A percentile compares a stretch with the other conserved stretches of the same genome.
Evolutionary conservation across 2,888 invertebrate species (phyloP).

Genomic region (Trissonchulus latispiculum): DNA sequence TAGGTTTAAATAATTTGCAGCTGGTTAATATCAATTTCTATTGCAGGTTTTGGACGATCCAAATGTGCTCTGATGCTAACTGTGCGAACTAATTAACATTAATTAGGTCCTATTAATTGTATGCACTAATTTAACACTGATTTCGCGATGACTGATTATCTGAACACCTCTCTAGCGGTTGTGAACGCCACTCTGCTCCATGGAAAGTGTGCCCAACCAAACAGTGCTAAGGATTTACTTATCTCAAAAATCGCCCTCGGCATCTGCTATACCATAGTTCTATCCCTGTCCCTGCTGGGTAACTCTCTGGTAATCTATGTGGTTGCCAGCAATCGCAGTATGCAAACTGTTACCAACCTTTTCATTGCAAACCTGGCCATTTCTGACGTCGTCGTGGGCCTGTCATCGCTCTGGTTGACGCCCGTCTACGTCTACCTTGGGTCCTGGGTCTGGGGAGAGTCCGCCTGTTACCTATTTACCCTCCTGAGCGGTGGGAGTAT

Average conservation of each 20-base stretch:
- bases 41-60: too few species aligned
- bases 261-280: constrained; percentile 63
- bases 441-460: constrained; percentile 81
- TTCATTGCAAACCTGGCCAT: constrained; percentile 93
- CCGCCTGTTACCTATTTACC: constrained; percentile 81
- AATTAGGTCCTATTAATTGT: too few species aligned
- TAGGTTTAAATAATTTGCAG: too few species aligned
- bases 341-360: constrained; percentile 95
- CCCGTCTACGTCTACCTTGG: constrained; percentile 82
- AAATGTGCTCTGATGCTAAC: too few species aligned
- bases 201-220: too few species aligned
- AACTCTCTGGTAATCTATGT: constrained; percentile 86
- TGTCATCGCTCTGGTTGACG: constrained; percentile 88
- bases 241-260: constrained; percentile 55
- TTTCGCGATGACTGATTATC: too few species aligned
- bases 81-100: too few species aligned
- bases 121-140: too few species aligned
- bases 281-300: constrained; percentile 75
- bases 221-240: neutral
- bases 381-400: constrained; percentile 83
- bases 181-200: too few species aligned
- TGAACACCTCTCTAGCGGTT: too few species aligned
- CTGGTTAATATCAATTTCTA: too few species aligned
- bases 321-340: constrained; percentile 76
- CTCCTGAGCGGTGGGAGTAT: constrained; percentile 81